Evolutionary conservation across 2,888 invertebrate species (phyloP).

Genomic region (Lasius platythorax): DNA sequence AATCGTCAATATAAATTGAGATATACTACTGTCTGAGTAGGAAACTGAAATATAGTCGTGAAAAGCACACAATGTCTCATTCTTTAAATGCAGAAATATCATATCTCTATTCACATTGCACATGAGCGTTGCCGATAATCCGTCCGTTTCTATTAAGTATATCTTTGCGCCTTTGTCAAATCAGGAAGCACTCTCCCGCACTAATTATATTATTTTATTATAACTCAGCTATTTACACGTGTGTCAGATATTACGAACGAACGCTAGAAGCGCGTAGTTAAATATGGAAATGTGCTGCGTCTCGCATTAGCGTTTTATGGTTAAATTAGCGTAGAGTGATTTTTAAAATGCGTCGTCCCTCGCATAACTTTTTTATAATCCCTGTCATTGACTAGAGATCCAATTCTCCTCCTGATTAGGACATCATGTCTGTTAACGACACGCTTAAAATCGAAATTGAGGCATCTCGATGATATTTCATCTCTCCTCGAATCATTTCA

Average conservation of each 20-base stretch:
- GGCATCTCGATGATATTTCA: neutral
- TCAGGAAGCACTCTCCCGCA: constrained; percentile 39
- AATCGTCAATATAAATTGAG: neutral
- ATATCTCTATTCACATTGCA: constrained; percentile 16
- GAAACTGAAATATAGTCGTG: neutral
- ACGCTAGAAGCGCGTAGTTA: constrained; percentile 29
- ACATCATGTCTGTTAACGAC: constrained; percentile 3
- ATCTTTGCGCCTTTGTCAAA: constrained; percentile 22
- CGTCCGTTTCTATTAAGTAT: neutral
- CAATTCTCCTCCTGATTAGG: neutral
- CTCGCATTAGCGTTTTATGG: constrained; percentile 6
- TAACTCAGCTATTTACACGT: constrained; percentile 45
- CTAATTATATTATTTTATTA: constrained; percentile 25
- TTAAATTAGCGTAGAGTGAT: constrained; percentile 16
- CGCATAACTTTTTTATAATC: constrained; percentile 38
- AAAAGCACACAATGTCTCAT: neutral
- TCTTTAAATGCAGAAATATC: constrained; percentile 11
- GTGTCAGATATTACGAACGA: constrained; percentile 7
- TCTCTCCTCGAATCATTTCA: neutral
- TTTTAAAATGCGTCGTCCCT: constrained; percentile 7
- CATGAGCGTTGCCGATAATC: constrained; percentile 19
- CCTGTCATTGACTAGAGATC: constrained; percentile 59
- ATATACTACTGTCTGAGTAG: neutral
- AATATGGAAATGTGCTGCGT: constrained; percentile 23
- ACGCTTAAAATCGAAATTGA: constrained; percentile 4